phyloP scores from a whole-genome alignment of 92 coral and sea anemone species.

The Zoanthus sansibaricus region DNA sequence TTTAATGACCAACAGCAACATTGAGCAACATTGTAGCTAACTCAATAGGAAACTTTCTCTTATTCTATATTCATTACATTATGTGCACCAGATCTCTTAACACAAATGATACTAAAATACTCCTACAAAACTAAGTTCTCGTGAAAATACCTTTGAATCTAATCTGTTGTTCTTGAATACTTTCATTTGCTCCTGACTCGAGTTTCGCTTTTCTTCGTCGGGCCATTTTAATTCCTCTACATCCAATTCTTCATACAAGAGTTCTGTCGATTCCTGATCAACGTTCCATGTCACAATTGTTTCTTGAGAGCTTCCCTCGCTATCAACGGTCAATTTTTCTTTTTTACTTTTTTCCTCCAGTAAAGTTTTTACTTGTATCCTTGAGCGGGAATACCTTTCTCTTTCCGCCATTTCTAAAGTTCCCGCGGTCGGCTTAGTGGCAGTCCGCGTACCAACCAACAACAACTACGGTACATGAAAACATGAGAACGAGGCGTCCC shows the following conservation, averaged over 20 bases:
- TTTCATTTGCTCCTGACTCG: constrained; percentile 72
- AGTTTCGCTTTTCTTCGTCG: constrained; percentile 77
- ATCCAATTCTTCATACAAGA: constrained; percentile 68
- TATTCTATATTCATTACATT: too few species aligned
- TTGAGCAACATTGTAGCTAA: too few species aligned
- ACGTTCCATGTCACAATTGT: constrained; percentile 50
- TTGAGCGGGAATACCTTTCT: not conserved
- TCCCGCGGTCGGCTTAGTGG: constrained; percentile 29
- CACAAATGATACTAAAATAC: not conserved
- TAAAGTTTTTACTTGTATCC: constrained; percentile 28
- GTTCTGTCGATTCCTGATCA: constrained; percentile 58
- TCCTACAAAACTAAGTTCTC: not conserved
- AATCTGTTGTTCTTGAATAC: constrained; percentile 43
- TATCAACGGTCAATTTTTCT: constrained; percentile 26
- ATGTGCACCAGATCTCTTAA: too few species aligned
- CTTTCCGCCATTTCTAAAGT: constrained; percentile 50
- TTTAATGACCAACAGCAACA: too few species aligned
- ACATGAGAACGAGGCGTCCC: constrained; percentile 30
- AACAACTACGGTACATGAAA: constrained; percentile 3
- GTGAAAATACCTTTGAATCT: constrained; percentile 53
- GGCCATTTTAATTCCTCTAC: constrained; percentile 91
- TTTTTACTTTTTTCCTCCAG: constrained; percentile 32
- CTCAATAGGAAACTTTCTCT: too few species aligned
- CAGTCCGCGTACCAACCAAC: constrained; percentile 26
- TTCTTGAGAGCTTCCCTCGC: constrained; percentile 13